phyloP scores from a whole-genome alignment of 2,888 invertebrate species.

The Andrena bicolor region DNA sequence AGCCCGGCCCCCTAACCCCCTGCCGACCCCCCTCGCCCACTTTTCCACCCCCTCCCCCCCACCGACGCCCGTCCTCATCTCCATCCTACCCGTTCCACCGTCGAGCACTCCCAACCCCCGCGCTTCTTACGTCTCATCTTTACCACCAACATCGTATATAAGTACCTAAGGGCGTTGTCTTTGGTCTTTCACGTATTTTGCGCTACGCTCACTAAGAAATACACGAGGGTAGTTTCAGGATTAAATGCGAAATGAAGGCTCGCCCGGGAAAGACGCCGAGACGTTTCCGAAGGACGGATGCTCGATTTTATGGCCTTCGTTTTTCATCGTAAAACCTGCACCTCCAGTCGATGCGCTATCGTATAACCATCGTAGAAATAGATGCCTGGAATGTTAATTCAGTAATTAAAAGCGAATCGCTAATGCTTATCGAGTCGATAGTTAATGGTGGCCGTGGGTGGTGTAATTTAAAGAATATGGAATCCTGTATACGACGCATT shows the following conservation, averaged over 20 bases:
- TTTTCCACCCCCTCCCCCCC: constrained; percentile 47
- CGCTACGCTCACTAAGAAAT: constrained; percentile 57
- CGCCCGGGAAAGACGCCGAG: constrained; percentile 32
- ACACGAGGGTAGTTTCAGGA: constrained; percentile 56
- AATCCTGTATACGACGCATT: too few relatives aligned
- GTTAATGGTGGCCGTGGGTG: too few relatives aligned
- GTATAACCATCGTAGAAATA: too few relatives aligned
- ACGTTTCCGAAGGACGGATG: constrained; percentile 36
- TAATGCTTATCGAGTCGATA: too few relatives aligned
- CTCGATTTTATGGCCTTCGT: constrained; percentile 33
- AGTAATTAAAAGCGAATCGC: too few relatives aligned
- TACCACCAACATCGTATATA: constrained; percentile 78
- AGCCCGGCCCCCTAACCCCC: constrained; percentile 59
- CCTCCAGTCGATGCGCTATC: background rate
- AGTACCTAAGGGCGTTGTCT: constrained; percentile 84
- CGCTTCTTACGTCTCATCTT: constrained; percentile 78
- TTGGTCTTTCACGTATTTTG: constrained; percentile 75
- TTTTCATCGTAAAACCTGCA: constrained; percentile 7
- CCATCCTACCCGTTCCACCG: constrained; percentile 72
- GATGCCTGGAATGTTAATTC: too few relatives aligned
- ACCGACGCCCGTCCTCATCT: constrained; percentile 69
- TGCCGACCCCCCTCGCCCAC: background rate
- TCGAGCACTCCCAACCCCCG: constrained; percentile 65
- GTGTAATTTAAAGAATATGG: too few relatives aligned
- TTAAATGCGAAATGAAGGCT: constrained; percentile 58